Percentiles rank a stretch among this genome's conserved stretches.
phyloP scores from a whole-genome alignment of 2,113 vertebrate genomes.

The Tiliqua scincoides region DNA sequence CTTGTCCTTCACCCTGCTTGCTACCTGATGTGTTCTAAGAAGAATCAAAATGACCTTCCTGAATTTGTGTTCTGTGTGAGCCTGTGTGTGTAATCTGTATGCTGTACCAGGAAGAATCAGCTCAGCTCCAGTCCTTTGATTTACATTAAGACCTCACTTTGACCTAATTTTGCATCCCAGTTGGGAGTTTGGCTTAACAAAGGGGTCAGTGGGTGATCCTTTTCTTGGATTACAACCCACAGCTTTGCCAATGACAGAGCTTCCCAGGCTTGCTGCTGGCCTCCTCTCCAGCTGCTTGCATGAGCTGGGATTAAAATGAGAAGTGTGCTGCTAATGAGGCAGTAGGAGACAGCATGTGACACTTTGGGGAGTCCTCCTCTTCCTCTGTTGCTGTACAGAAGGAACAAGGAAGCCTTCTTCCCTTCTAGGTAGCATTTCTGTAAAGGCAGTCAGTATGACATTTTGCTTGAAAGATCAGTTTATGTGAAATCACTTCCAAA shows the following conservation, averaged over 20 bases:
- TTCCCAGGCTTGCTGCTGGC: rapidly evolving
- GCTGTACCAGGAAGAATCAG: neutral
- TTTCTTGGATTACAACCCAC: constrained; percentile 32
- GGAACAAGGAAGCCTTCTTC: neutral
- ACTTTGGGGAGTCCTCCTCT: constrained; percentile 16
- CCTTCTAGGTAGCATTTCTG: too few species aligned
- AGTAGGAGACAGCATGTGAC: neutral
- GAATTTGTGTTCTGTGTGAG: neutral
- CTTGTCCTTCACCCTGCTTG: neutral
- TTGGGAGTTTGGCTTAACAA: constrained; percentile 11
- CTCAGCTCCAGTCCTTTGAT: neutral
- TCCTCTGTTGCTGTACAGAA: neutral
- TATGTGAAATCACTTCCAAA: too few species aligned
- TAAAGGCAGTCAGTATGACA: neutral
- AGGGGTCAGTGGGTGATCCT: constrained; percentile 51
- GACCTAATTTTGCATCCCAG: constrained; percentile 46
- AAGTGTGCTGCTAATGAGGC: neutral
- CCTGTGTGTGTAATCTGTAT: neutral
- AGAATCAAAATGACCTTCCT: neutral
- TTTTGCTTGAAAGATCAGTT: neutral
- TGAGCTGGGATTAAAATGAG: neutral
- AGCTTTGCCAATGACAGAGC: neutral
- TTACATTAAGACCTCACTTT: neutral
- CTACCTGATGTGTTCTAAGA: neutral
- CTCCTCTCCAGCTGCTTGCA: rapidly evolving